phyloP scores from a whole-genome alignment of 2,888 invertebrate genomes.

The Spicauda simplicius region DNA sequence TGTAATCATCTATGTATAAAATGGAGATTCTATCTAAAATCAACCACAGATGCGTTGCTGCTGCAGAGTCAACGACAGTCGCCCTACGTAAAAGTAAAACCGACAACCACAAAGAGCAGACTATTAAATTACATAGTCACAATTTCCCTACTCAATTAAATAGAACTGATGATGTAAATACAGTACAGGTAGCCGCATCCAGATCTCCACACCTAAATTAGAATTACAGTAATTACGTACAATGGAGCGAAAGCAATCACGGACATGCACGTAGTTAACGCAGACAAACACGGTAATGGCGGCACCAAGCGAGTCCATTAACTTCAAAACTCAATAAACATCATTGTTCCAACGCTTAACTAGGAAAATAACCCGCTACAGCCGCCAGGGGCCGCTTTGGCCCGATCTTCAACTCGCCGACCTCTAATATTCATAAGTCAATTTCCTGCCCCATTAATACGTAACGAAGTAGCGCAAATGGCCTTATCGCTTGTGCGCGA shows the following conservation, averaged over 20 bases:
- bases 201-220: constrained; percentile 12
- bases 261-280: constrained; percentile 36
- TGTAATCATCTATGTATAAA: too few species aligned
- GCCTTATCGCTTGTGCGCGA: constrained; percentile 85
- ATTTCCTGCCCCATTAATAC: constrained; percentile 85
- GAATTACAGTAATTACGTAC: constrained; percentile 28
- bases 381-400: constrained; percentile 78
- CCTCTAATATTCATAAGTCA: constrained; percentile 86
- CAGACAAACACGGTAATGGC: constrained; percentile 75
- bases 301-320: constrained; percentile 74
- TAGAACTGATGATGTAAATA: not conserved
- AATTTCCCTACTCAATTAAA: not conserved
- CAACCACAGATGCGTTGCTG: too few species aligned
- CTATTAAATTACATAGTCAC: not conserved
- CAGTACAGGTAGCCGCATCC: not conserved
- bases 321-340: constrained; percentile 80
- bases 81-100: too few species aligned
- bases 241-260: constrained; percentile 26
- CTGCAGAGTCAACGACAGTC: too few species aligned
- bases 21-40: too few species aligned
- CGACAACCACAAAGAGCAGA: too few species aligned
- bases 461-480: constrained; percentile 85
- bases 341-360: constrained; percentile 80
- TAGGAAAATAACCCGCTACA: constrained; percentile 73
- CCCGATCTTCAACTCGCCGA: constrained; percentile 74